Percentiles rank a stretch among this genome's conserved stretches.
Conservation (phyloP, 2,113 vertebrate genomes). For the Strix uralensis region DNA sequence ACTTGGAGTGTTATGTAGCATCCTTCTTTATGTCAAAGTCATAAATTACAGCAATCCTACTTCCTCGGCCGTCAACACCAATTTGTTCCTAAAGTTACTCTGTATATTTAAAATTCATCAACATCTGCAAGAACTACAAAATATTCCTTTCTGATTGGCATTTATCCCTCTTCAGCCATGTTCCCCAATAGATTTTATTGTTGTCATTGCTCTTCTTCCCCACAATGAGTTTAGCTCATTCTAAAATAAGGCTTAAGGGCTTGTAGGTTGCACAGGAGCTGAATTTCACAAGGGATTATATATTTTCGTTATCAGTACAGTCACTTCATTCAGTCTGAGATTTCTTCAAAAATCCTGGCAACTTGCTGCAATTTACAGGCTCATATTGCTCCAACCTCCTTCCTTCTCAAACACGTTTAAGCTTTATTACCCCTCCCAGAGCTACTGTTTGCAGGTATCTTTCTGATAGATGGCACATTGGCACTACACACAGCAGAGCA, state of each 20-base stretch:
- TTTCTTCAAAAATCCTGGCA: background rate
- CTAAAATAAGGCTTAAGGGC: conserved; percentile 1
- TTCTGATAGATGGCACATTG: background rate
- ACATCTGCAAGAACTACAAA: background rate
- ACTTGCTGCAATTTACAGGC: conserved; percentile 17
- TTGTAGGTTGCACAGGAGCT: background rate
- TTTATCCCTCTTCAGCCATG: background rate
- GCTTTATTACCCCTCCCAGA: conserved; percentile 22
- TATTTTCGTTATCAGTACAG: background rate
- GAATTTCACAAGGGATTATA: conserved; percentile 17
- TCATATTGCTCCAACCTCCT: background rate
- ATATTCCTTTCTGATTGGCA: background rate
- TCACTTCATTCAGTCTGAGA: conserved; percentile 23
- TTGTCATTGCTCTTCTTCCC: background rate
- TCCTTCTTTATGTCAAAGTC: background rate
- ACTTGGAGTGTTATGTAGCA: background rate
- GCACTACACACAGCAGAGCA: background rate
- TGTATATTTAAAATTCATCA: conserved; percentile 1
- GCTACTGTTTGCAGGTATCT: background rate
- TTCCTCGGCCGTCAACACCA: background rate
- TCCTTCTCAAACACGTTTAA: background rate
- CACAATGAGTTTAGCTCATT: background rate
- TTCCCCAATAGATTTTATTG: background rate
- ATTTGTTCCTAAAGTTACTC: background rate
- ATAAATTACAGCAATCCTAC: conserved; percentile 1